Percentiles rank a stretch among this genome's conserved stretches.
These are phyloP conservation scores for Troides oblongomaculatus DNA, from an alignment of 2,888 invertebrate species.

Conservation along the genomic window DNA sequence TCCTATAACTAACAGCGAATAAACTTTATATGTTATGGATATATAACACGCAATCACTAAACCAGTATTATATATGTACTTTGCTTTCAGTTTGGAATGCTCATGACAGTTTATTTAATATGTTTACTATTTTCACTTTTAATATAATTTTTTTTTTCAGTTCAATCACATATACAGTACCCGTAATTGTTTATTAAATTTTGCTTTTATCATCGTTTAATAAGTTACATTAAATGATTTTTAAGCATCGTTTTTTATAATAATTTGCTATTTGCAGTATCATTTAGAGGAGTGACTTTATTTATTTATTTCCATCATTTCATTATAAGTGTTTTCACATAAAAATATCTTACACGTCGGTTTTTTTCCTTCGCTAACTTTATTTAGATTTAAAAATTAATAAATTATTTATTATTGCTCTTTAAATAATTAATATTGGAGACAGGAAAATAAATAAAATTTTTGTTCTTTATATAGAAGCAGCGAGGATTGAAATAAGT, in stretches of 20 bases:
- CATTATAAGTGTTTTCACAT: constrained; percentile 22
- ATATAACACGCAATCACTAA: constrained; percentile 21
- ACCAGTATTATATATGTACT: constrained; percentile 35
- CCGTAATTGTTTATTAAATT: constrained; percentile 26
- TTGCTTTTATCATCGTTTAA: constrained; percentile 21
- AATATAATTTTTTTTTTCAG: constrained; percentile 33
- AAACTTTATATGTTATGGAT: constrained; percentile 15
- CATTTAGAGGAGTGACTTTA: constrained; percentile 30
- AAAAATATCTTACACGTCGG: constrained; percentile 5
- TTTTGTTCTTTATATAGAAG: too few relatives aligned
- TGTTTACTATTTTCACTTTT: constrained; percentile 46
- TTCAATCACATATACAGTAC: constrained; percentile 25
- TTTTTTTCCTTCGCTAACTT: constrained; percentile 1
- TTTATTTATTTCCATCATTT: constrained; percentile 26
- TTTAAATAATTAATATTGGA: too few relatives aligned
- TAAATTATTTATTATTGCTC: too few relatives aligned
- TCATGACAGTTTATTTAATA: constrained; percentile 53
- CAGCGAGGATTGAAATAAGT: too few relatives aligned
- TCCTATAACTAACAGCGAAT: constrained; percentile 29
- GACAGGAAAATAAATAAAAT: too few relatives aligned
- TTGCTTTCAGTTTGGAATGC: constrained; percentile 66
- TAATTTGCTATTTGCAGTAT: constrained; percentile 11
- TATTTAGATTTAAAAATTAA: too few relatives aligned
- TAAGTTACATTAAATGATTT: constrained; percentile 19
- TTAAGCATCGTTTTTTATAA: neutral